Evolutionary conservation across 1,140 invertebrate genomes (phyloP).

Genomic region (Pseudomyrmex concolor): DNA sequence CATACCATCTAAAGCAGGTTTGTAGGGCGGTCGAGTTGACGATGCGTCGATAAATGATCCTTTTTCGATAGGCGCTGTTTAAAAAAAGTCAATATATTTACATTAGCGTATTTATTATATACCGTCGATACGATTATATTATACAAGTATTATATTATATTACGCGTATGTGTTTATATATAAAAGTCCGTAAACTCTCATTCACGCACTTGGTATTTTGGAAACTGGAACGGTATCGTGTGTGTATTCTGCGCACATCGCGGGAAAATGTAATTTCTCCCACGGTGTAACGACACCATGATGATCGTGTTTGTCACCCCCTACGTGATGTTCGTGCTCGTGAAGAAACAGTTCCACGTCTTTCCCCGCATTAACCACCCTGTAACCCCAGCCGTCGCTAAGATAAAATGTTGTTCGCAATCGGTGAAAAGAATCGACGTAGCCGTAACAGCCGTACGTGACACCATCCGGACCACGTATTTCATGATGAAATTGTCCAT

Average conservation of each 20-base stretch:
- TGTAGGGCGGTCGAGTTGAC: slow-evolving; percentile 14
- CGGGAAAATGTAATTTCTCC: slow-evolving; percentile 87
- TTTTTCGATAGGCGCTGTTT: slow-evolving; percentile 33
- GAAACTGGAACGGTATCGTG: slow-evolving; percentile 44
- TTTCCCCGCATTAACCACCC: slow-evolving; percentile 89
- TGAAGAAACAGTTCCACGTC: slow-evolving; percentile 89
- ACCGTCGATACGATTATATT: too few relatives aligned
- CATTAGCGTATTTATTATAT: too few relatives aligned
- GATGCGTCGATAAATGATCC: slow-evolving; percentile 19
- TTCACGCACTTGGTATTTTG: slow-evolving; percentile 36
- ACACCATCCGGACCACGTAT: slow-evolving; percentile 89
- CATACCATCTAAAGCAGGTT: slow-evolving; percentile 1
- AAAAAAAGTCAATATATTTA: not conserved
- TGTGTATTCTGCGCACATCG: slow-evolving; percentile 85
- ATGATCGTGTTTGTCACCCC: slow-evolving; percentile 83
- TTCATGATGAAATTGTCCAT: slow-evolving; percentile 92
- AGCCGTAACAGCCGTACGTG: slow-evolving; percentile 92
- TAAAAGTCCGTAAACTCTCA: not conserved
- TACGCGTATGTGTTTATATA: not conserved
- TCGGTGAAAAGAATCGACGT: slow-evolving; percentile 89
- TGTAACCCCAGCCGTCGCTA: slow-evolving; percentile 91
- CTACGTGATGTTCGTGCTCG: slow-evolving; percentile 71
- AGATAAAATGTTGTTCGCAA: slow-evolving; percentile 90
- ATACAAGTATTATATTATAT: not conserved
- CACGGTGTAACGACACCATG: slow-evolving; percentile 87